Evolutionary conservation across 2,797 vertebrate genomes (phyloP).

Genomic region (Dipus sagitta): DNA sequence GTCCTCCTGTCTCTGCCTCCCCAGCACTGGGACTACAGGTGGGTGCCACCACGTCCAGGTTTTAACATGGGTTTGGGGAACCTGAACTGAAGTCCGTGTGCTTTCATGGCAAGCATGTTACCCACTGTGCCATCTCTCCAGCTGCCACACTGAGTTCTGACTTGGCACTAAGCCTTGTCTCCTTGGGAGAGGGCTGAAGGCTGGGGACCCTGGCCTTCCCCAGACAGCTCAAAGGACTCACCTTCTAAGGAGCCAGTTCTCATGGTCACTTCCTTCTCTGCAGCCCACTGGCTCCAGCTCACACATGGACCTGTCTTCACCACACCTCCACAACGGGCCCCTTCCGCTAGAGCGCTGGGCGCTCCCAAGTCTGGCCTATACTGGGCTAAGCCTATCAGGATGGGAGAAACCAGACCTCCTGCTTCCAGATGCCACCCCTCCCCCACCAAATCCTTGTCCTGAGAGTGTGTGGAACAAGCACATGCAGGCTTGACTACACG

Average conservation of each 20-base stretch:
- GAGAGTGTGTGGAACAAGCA: neutral
- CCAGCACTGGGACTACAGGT: no score
- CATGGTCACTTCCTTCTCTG: neutral
- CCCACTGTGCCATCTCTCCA: no score
- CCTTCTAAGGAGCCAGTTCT: neutral
- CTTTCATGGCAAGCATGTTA: no score
- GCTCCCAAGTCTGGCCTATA: neutral
- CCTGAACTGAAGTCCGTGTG: no score
- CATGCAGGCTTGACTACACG: fast-evolving
- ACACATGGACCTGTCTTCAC: no score
- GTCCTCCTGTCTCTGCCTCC: no score
- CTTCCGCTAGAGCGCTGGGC: neutral
- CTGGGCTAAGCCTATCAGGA: neutral
- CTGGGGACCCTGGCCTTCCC: neutral
- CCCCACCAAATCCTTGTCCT: neutral
- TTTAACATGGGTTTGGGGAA: no score
- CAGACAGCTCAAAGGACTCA: neutral
- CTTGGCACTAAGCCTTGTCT: neutral
- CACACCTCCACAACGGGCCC: neutral
- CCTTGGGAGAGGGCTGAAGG: neutral
- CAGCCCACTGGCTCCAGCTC: no score
- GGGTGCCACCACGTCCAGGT: no score
- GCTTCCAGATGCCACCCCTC: neutral
- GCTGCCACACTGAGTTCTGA: no score
- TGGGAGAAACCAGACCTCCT: neutral